These are phyloP conservation scores for Caenorhabditis uteleia DNA, from an alignment of 2,888 invertebrate genomes.

Conservation along the genomic window DNA sequence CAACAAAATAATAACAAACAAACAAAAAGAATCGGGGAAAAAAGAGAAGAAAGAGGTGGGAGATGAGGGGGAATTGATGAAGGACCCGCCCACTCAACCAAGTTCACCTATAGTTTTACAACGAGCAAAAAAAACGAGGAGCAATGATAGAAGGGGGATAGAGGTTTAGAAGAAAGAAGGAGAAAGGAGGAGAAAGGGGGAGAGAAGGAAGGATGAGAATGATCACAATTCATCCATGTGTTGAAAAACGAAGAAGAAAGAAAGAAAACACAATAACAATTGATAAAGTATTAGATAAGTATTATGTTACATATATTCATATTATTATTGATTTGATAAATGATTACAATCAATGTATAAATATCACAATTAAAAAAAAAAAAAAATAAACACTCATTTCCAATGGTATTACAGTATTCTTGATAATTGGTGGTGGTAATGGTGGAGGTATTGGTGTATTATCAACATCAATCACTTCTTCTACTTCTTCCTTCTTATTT, in stretches of 20 bases:
- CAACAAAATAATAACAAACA: neutral
- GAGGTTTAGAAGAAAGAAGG: no score
- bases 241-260: no score
- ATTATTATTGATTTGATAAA: neutral
- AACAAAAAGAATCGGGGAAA: constrained; percentile 4
- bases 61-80: neutral
- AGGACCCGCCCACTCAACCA: no score
- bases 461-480: no score
- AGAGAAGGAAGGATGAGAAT: no score
- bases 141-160: no score
- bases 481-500: no score
- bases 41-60: neutral
- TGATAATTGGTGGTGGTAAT: constrained; percentile 22
- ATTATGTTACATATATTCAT: neutral
- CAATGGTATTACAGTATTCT: neutral
- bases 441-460: constrained; percentile 18
- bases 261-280: constrained; percentile 1
- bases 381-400: neutral
- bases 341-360: no score
- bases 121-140: no score
- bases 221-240: no score
- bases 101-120: neutral
- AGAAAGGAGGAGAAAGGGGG: no score
- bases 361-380: neutral
- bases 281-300: neutral